Evolutionary conservation across 2,113 vertebrate genomes (phyloP).

Genomic region (Ia io): DNA sequence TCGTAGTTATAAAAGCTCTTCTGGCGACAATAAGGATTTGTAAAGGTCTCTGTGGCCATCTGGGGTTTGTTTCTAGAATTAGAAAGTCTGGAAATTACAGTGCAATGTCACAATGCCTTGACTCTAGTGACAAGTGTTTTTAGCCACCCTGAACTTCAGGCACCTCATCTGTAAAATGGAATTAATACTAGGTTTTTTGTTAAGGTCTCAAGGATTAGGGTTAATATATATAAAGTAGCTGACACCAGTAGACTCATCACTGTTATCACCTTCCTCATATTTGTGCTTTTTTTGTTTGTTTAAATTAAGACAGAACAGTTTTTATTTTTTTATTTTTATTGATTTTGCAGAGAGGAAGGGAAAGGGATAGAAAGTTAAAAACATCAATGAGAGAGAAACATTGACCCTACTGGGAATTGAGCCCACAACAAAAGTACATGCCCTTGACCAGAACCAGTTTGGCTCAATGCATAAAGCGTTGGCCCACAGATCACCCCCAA

Average conservation of each 20-base stretch:
- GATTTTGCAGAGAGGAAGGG: too few relatives aligned
- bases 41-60: neutral
- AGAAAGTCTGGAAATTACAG: neutral
- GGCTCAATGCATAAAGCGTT: too few relatives aligned
- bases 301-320: too few relatives aligned
- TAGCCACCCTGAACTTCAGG: neutral
- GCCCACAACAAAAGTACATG: too few relatives aligned
- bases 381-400: too few relatives aligned
- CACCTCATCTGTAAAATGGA: neutral
- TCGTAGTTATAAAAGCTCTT: neutral
- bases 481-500: too few relatives aligned
- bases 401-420: too few relatives aligned
- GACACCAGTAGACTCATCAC: neutral
- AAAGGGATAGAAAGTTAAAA: too few relatives aligned
- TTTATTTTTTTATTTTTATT: too few relatives aligned
- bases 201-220: neutral
- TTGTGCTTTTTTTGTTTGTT: neutral
- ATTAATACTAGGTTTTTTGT: neutral
- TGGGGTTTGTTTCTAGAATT: neutral
- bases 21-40: neutral
- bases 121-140: neutral
- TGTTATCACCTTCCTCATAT: neutral
- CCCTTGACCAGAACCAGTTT: too few relatives aligned
- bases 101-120: neutral
- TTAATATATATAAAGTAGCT: neutral